Evolutionary conservation across 2,888 invertebrate species (phyloP), one percentile per base, ranked within the genome.

Genomic region (Caenorhabditis wallacei): DNA sequence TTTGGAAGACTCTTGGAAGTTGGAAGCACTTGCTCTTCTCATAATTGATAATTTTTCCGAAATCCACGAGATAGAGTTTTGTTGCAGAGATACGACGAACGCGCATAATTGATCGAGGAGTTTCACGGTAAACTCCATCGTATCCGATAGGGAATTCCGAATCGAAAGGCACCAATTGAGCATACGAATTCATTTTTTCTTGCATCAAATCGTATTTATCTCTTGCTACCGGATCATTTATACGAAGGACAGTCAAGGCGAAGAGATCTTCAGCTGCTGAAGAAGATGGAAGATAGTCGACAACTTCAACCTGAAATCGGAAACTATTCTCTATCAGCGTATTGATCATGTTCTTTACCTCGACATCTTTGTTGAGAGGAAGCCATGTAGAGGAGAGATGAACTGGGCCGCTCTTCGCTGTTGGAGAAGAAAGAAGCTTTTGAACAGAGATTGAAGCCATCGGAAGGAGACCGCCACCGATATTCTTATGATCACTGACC

Each of bases 281-380:
- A 16, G 75, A 75, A 1, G 70, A 76, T 43, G 81, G 81, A n/a
- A 81, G 66, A 48, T 70, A 66, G 22, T 81, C 75, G 43, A 81
- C 81, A 43, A 81, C 81, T 53, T 81, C 70, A 1, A 81, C 66
- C 75, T 80, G 57, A 8, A 79, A 48, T 5, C 16, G 40, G 2
- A 40, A n/a, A 13, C 13, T 11, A 16, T 43, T 43, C 26, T 30
- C 2, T 56, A 1, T 18, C 8, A 30, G 10, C 18, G 8, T 10
- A 48, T 7, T 3, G 40, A 10, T n/a, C n/a, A n/a, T 37, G 18
- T 18, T 22, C 7, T 7, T 22, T 57, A 69, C 68, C 48, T 79
- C 71, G 7, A 71, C 64, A 1, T 64, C 56, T 18, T 79, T 64
- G 51, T 71, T 79, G 20, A 79, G 63, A 8, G 64, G 79, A n/a